These are phyloP conservation scores for Nesidiocoris tenuis DNA, from an alignment of 2,888 invertebrate genomes.

Conservation along the genomic window DNA sequence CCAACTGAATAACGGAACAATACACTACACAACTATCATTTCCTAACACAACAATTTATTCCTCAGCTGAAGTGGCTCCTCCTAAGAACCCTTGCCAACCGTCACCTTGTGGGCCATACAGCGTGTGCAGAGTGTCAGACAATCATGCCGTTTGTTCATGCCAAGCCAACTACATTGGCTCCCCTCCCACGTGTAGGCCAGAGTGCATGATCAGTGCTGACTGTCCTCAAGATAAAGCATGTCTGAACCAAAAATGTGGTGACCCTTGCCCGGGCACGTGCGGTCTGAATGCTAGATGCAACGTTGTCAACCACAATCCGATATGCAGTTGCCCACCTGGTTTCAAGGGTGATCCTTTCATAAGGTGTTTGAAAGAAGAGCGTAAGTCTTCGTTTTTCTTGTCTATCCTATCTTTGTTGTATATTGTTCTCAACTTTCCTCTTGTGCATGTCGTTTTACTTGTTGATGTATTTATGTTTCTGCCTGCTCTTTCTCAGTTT, in stretches of 20 bases:
- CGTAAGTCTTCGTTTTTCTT: constrained; percentile 59
- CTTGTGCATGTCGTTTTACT: constrained; percentile 13
- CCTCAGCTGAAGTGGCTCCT: constrained; percentile 47
- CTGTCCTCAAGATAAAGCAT: constrained; percentile 76
- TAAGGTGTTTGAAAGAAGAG: constrained; percentile 68
- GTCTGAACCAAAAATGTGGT: constrained; percentile 74
- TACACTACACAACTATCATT: neutral
- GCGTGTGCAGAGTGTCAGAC: constrained; percentile 69
- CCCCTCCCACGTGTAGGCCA: constrained; percentile 74
- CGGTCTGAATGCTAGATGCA: constrained; percentile 76
- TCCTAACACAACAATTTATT: constrained; percentile 1
- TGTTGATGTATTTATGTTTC: neutral
- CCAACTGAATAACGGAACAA: neutral
- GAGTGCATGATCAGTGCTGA: constrained; percentile 82
- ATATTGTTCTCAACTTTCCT: constrained; percentile 37
- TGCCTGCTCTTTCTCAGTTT: neutral
- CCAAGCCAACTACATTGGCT: constrained; percentile 72
- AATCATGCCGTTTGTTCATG: constrained; percentile 80
- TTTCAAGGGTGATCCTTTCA: constrained; percentile 78
- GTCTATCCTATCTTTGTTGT: constrained; percentile 13
- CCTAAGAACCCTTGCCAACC: constrained; percentile 67
- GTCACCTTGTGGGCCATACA: constrained; percentile 76
- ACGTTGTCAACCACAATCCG: constrained; percentile 81
- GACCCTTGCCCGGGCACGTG: constrained; percentile 84
- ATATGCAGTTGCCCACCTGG: constrained; percentile 77